Evolutionary conservation across 1,140 invertebrate species (phyloP).

Genomic region (Brachionus rotundiformis): DNA sequence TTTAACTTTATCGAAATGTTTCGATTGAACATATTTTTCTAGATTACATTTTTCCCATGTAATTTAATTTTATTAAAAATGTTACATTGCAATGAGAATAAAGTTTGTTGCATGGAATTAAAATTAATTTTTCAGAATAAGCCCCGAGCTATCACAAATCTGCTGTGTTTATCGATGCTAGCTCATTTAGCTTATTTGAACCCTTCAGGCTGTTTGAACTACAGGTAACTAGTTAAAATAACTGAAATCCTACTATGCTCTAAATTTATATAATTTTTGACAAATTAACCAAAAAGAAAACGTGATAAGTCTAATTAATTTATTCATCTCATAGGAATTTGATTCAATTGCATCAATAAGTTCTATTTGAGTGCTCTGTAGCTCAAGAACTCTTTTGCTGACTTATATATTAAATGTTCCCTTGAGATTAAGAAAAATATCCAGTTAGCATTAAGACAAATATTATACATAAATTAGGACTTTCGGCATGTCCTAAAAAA

Average conservation of each 20-base stretch:
- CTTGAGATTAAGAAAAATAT: background rate
- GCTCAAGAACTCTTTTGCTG: background rate
- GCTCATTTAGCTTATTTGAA: background rate
- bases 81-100: slow-evolving; percentile 5
- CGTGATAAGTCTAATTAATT: background rate
- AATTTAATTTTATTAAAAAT: background rate
- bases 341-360: background rate
- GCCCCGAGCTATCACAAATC: background rate
- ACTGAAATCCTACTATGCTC: background rate
- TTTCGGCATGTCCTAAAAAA: background rate
- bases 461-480: background rate
- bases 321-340: background rate
- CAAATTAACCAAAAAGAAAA: background rate
- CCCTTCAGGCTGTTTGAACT: background rate
- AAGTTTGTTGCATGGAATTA: slow-evolving; percentile 9
- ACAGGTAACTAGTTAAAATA: background rate
- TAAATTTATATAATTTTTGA: background rate
- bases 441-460: background rate
- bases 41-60: slow-evolving; percentile 4
- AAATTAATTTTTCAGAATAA: background rate
- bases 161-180: background rate
- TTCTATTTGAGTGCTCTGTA: background rate
- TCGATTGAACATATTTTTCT: slow-evolving; percentile 33
- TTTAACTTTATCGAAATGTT: background rate
- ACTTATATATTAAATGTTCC: background rate